These are phyloP conservation scores for Erynnis tages DNA, from an alignment of 2,888 invertebrate genomes.

Conservation along the genomic window DNA sequence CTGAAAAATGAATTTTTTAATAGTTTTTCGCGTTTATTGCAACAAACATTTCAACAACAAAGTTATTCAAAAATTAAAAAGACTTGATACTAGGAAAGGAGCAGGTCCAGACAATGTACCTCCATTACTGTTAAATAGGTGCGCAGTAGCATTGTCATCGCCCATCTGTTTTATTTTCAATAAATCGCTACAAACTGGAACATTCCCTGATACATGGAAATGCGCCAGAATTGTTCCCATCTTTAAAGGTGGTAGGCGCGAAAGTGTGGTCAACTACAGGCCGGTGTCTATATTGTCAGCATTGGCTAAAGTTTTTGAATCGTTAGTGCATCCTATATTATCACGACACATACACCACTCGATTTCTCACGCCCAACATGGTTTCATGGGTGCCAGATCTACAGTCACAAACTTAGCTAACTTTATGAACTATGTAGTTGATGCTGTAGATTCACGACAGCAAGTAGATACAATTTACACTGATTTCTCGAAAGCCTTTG, in stretches of 20 bases:
- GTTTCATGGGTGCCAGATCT: background rate
- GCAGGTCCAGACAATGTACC: slow-evolving; percentile 15
- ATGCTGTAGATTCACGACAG: background rate
- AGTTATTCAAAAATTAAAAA: slow-evolving; percentile 13
- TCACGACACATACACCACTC: background rate
- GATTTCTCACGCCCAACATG: slow-evolving; percentile 7
- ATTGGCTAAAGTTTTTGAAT: slow-evolving; percentile 8
- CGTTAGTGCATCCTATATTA: slow-evolving; percentile 4
- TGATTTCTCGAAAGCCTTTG: slow-evolving; percentile 20
- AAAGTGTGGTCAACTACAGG: slow-evolving; percentile 13
- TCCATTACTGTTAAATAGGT: background rate
- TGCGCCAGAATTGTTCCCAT: slow-evolving; percentile 8
- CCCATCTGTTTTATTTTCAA: slow-evolving; percentile 4
- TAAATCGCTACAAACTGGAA: slow-evolving; percentile 3
- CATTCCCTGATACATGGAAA: slow-evolving; percentile 8
- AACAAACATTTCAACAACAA: too few species aligned
- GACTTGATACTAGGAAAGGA: slow-evolving; percentile 21
- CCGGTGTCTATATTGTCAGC: slow-evolving; percentile 4
- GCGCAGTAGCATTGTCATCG: background rate
- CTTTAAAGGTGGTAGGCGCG: slow-evolving; percentile 12
- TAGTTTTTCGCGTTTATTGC: too few species aligned
- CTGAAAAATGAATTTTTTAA: too few species aligned
- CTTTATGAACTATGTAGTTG: background rate
- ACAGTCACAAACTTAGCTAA: slow-evolving; percentile 3
- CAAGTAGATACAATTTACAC: slow-evolving; percentile 9